phyloP scores from a whole-genome alignment of 2,113 vertebrate genomes.

The Ahaetulla prasina region DNA sequence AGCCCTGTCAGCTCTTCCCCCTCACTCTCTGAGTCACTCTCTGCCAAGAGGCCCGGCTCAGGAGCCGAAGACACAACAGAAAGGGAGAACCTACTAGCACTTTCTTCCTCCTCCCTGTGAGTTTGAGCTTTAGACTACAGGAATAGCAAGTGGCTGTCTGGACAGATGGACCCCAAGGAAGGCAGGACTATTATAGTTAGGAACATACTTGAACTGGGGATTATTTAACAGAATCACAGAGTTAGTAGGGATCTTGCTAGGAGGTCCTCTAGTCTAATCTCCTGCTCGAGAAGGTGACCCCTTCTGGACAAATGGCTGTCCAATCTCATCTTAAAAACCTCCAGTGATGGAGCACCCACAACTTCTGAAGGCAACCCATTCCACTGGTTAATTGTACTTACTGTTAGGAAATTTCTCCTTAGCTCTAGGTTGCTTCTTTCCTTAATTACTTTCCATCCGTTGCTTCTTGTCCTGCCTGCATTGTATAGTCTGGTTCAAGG shows the following conservation, averaged over 20 bases:
- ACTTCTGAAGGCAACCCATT: not conserved
- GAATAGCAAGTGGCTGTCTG: not conserved
- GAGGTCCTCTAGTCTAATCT: not conserved
- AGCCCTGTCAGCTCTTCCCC: too few relatives aligned
- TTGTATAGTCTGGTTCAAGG: not conserved
- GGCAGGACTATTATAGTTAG: not conserved
- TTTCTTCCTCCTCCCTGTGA: too few relatives aligned
- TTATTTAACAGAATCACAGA: not conserved
- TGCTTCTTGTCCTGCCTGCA: not conserved
- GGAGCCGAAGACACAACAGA: too few relatives aligned
- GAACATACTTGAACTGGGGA: not conserved
- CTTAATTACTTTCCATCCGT: not conserved
- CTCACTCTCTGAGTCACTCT: too few relatives aligned
- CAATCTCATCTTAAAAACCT: not conserved
- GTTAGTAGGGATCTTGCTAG: not conserved
- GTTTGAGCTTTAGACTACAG: not conserved
- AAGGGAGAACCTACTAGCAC: too few relatives aligned
- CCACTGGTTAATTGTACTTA: not conserved
- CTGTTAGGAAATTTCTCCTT: not conserved
- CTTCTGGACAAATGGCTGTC: not conserved
- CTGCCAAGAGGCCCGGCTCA: too few relatives aligned
- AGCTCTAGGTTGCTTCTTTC: not conserved
- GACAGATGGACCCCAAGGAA: not conserved
- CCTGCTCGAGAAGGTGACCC: not conserved
- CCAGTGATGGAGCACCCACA: not conserved